phyloP scores from a whole-genome alignment of 2,888 invertebrate genomes.

The Drosophila engyochracea region DNA sequence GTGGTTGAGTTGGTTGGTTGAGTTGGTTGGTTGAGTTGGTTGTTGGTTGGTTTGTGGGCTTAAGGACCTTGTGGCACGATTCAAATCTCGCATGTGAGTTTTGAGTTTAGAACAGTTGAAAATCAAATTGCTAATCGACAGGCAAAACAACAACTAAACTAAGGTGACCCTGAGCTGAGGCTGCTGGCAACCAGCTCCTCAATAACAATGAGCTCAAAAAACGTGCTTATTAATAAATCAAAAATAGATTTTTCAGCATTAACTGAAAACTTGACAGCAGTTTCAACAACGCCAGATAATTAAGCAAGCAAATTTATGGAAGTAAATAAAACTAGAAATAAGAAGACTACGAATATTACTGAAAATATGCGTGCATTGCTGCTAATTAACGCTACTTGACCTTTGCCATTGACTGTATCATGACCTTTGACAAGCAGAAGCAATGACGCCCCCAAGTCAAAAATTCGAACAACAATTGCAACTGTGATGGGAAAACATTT shows the following conservation, averaged over 20 bases:
- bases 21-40: background rate
- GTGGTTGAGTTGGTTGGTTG: background rate
- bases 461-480: slow-evolving; percentile 38
- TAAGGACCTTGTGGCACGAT: slow-evolving; percentile 66
- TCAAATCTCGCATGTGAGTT: slow-evolving; percentile 50
- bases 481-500: slow-evolving; percentile 42
- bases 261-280: slow-evolving; percentile 46
- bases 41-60: background rate
- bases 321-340: slow-evolving; percentile 13
- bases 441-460: slow-evolving; percentile 16
- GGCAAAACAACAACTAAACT: slow-evolving; percentile 25
- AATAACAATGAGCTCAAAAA: slow-evolving; percentile 19
- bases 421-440: slow-evolving; percentile 59
- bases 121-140: slow-evolving; percentile 21
- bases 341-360: slow-evolving; percentile 18
- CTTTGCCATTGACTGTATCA: slow-evolving; percentile 67
- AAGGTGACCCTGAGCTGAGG: slow-evolving; percentile 46
- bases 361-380: slow-evolving; percentile 37
- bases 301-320: slow-evolving; percentile 54
- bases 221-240: slow-evolving; percentile 67
- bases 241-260: slow-evolving; percentile 46
- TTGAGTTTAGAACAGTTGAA: slow-evolving; percentile 26
- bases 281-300: slow-evolving; percentile 52
- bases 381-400: slow-evolving; percentile 43
- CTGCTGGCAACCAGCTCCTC: slow-evolving; percentile 17